Base-by-base conservation (phyloP, 2,888 invertebrate species). In the Orthosia gothica region DNA sequence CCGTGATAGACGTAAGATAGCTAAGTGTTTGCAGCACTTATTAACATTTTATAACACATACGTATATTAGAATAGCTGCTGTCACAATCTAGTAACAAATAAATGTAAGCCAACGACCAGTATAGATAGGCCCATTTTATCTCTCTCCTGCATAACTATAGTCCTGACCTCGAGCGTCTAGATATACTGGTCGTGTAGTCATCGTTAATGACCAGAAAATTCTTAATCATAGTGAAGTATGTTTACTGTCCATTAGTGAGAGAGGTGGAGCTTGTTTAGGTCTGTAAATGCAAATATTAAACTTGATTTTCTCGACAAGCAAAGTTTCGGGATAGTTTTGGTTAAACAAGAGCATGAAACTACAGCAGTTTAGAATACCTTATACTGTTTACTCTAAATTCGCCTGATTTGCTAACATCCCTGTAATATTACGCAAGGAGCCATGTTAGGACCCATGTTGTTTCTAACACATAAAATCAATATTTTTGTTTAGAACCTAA, bases 1-100 rank as follows among this genome's bases (percentile, higher is more conserved):
- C 95, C 95, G 95, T 95, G 95, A 95, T 95, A 95, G 93, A 80
- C 85, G 49, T 94, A 95, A 94, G 93, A 81, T 92, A 91, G 87
- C 77, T 90, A 90, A 91, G 92, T 93, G 93, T 93, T 93, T 88
- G 87, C 89, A 91, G 93, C 93, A 93, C 93, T 90, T 90, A 90
- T 89, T 87, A 91, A 90, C 86, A 91, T 92, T 92, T 92, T 92
- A 90, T 89, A 89, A 88, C 90, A 90, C 91, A 90, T 90, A 91
- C 90, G 88, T 90, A 88, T 90, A 83, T 88, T 91, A 90, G 87
- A 74, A 86, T 90, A 89, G 91, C 89, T 87, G 90, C 88, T 91
- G 86, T 91, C 92, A 90, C 91, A 87, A 89, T 79, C 69, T 88
- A 87, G 83, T 83, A 83, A 88, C 81, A 81, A 70, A 59, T 76